A percentile compares a stretch with the other conserved stretches of the same genome.
Conservation (phyloP, 1,140 invertebrate species). For the Zaprionus lachaisei region DNA sequence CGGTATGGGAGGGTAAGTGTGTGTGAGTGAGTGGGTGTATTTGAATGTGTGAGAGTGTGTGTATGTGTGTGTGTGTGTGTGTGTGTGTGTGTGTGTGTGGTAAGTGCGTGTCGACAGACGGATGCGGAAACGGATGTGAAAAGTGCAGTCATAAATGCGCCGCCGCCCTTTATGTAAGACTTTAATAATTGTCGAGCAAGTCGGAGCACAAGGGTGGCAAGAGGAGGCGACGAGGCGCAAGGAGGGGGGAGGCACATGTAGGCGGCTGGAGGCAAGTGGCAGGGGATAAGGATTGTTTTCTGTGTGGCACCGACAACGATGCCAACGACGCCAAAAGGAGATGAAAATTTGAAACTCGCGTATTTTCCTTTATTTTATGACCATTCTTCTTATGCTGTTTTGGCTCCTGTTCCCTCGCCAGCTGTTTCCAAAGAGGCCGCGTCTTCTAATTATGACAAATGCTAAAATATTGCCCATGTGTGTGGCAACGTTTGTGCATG, state of each 20-base stretch:
- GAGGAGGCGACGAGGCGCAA: background rate
- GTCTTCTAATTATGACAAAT: slow-evolving; percentile 80
- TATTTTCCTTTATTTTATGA: slow-evolving; percentile 75
- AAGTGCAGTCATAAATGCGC: slow-evolving; percentile 83
- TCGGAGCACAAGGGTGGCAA: slow-evolving; percentile 8
- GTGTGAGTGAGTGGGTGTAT: slow-evolving; percentile 14
- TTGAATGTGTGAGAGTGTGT: slow-evolving; percentile 28
- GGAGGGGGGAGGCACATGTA: background rate
- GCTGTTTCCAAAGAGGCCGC: slow-evolving; percentile 55
- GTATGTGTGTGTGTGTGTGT: slow-evolving; percentile 14
- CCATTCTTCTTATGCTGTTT: slow-evolving; percentile 49
- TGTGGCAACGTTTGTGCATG: slow-evolving; percentile 12
- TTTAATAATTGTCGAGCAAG: slow-evolving; percentile 75
- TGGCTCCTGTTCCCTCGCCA: slow-evolving; percentile 23
- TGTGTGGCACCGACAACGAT: slow-evolving; percentile 17
- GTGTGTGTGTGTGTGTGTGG: slow-evolving; percentile 21
- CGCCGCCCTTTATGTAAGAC: slow-evolving; percentile 73
- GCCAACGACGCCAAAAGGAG: slow-evolving; percentile 45
- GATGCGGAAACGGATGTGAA: slow-evolving; percentile 79
- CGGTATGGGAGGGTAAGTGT: slow-evolving; percentile 14
- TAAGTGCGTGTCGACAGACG: slow-evolving; percentile 66
- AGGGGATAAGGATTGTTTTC: slow-evolving; percentile 19
- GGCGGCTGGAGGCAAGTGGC: background rate
- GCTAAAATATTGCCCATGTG: slow-evolving; percentile 66
- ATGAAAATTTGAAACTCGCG: slow-evolving; percentile 78